Evolutionary conservation across 2,113 vertebrate genomes (phyloP), one percentile per base, ranked within the genome.

Genomic region (Cyprinodon tularosa): DNA sequence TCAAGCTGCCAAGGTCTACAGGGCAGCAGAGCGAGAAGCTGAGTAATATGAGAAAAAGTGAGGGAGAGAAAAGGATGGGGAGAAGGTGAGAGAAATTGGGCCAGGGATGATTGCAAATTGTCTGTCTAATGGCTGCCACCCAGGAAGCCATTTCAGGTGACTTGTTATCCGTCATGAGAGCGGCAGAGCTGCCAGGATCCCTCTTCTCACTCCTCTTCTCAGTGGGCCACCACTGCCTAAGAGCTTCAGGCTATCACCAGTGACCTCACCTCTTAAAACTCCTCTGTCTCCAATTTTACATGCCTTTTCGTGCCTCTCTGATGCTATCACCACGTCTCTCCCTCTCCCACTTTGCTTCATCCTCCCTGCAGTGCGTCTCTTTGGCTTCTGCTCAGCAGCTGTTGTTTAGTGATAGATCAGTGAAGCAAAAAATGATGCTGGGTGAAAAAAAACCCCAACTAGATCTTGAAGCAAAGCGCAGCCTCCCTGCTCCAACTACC

Each of bases 361-460:
- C 71, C 83, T 94, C 95, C 91, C 89, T 84, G 81, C 78, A 90
- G 90, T 74, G 86, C 72, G 48, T 74, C 68, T 81, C 66, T 50
- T 84, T 91, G 88, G 89, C 93, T 94, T 89, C 87, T 90, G 87
- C 92, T 91, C 89, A 92, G 94, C 95, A 96, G 94, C 95, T 97
- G 96, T 93, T 96, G 93, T 96, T 96, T 95, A 94, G 94, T 94
- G 95, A 95, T 95, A 96, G 93, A 96, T 96, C 95, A 97, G 93
- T 95, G 95, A 96, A 97, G 95, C 95, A 95, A 96, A 95, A 96
- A 97, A 96, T 96, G 95, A 96, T 94, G 93, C 94, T 37, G 70
- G 75, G 77, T 91, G 93, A 78, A 86, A 74, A 96, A 95, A 95
- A 92, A 94, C 76, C 76, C 84, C 42, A 95, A 95, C 95, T 92